phyloP scores from a whole-genome alignment of 2,888 invertebrate species.

The Tribolium freemani region DNA sequence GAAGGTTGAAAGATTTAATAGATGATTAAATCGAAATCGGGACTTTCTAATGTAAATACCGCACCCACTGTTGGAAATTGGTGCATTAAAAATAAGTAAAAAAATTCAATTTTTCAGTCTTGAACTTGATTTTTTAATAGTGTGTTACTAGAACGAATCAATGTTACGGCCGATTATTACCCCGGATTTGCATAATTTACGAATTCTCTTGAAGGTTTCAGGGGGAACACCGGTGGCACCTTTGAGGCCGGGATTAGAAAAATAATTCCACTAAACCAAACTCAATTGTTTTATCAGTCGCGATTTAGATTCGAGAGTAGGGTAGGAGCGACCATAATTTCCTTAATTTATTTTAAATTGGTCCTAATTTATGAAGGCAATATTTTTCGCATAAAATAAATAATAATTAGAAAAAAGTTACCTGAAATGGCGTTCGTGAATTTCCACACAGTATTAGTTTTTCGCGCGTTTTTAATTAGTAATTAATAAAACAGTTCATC shows the following conservation, averaged over 20 bases:
- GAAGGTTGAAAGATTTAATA: constrained; percentile 18
- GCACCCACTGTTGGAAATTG: constrained; percentile 23
- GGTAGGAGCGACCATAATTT: neutral
- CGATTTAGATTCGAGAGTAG: no score
- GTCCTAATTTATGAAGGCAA: neutral
- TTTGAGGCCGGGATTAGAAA: neutral
- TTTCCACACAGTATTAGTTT: neutral
- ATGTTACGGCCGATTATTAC: constrained; percentile 26
- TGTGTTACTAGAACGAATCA: constrained; percentile 12
- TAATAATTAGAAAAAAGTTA: neutral
- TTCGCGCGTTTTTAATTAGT: neutral
- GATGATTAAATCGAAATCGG: constrained; percentile 1
- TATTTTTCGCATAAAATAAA: neutral
- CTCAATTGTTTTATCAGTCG: no score
- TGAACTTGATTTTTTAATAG: constrained; percentile 29
- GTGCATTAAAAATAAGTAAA: neutral
- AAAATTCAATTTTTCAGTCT: neutral
- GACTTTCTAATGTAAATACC: constrained; percentile 29
- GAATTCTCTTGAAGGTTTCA: constrained; percentile 14
- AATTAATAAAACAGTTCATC: constrained; percentile 13
- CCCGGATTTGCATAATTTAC: constrained; percentile 11
- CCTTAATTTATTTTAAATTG: neutral
- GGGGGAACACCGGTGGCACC: neutral
- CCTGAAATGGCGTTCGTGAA: neutral
- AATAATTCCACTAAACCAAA: neutral